Evolutionary conservation across 2,888 invertebrate species (phyloP).

Genomic region (Agrilus mali): DNA sequence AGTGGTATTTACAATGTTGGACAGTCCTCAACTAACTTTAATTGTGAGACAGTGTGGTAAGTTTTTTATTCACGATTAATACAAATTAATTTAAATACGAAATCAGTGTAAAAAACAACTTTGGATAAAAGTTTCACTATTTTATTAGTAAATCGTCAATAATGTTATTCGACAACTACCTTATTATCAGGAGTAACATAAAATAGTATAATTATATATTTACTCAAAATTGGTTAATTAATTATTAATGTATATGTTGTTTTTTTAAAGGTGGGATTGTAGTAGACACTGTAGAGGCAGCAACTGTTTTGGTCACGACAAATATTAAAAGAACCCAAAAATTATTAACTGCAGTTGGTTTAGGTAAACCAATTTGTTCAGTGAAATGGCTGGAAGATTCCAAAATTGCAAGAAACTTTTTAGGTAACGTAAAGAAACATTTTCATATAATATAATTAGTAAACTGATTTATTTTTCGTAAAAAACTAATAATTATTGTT

Average conservation of each 20-base stretch:
- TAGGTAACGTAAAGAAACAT: slow-evolving; percentile 19
- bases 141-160: too few species aligned
- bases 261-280: slow-evolving; percentile 41
- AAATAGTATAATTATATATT: too few species aligned
- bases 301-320: slow-evolving; percentile 42
- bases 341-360: slow-evolving; percentile 44
- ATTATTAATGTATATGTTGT: too few species aligned
- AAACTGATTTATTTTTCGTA: too few species aligned
- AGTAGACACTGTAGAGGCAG: slow-evolving; percentile 35
- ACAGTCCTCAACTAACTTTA: slow-evolving; percentile 26
- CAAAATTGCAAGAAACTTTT: slow-evolving; percentile 23
- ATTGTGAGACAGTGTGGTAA: slow-evolving; percentile 25
- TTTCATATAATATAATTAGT: neutral
- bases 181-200: too few species aligned
- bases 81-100: neutral
- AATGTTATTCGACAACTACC: too few species aligned
- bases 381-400: slow-evolving; percentile 27
- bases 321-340: slow-evolving; percentile 46
- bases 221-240: too few species aligned
- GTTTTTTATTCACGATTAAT: neutral
- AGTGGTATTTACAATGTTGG: slow-evolving; percentile 32
- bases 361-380: slow-evolving; percentile 45
- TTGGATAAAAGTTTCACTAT: too few species aligned
- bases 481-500: neutral
- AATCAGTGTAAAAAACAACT: too few species aligned